Evolutionary conservation across 2,888 invertebrate species (phyloP).

Genomic region (Neoscelio sp.): DNA sequence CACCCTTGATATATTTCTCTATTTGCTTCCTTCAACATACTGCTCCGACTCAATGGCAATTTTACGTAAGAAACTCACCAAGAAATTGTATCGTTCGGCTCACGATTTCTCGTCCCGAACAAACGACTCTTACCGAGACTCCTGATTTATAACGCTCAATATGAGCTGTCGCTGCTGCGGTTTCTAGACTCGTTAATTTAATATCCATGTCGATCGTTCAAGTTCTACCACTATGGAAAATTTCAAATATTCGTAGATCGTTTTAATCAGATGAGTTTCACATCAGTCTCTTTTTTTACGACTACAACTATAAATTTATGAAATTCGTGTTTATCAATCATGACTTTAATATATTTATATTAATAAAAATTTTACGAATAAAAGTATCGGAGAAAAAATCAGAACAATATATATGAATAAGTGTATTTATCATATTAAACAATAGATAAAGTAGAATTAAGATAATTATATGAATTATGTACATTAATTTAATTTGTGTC

Average conservation of each 20-base stretch:
- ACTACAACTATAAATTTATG: not conserved
- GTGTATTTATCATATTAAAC: too few relatives aligned
- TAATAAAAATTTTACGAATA: too few relatives aligned
- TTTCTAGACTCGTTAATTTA: slow-evolving; percentile 53
- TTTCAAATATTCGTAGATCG: slow-evolving; percentile 45
- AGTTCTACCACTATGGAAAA: slow-evolving; percentile 41
- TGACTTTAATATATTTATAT: too few relatives aligned
- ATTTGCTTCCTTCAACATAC: slow-evolving; percentile 18
- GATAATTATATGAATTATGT: too few relatives aligned
- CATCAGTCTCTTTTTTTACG: slow-evolving; percentile 23
- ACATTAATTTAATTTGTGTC: too few relatives aligned
- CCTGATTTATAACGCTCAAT: slow-evolving; percentile 56
- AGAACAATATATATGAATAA: too few relatives aligned
- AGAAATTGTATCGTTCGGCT: slow-evolving; percentile 55
- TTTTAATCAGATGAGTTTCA: slow-evolving; percentile 33
- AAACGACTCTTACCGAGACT: slow-evolving; percentile 42
- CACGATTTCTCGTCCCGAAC: slow-evolving; percentile 41
- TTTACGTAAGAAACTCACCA: slow-evolving; percentile 43
- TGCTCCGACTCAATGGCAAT: slow-evolving; percentile 39
- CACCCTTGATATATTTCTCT: slow-evolving; percentile 8
- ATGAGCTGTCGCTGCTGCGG: slow-evolving; percentile 45
- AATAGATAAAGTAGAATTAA: too few relatives aligned
- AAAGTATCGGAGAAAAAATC: too few relatives aligned
- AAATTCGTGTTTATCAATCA: too few relatives aligned
- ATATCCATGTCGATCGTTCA: slow-evolving; percentile 44